A percentile compares a stretch with the other conserved stretches of the same genome.
Conservation (phyloP, 2,797 vertebrate genomes). For the Australoheros facetus region DNA sequence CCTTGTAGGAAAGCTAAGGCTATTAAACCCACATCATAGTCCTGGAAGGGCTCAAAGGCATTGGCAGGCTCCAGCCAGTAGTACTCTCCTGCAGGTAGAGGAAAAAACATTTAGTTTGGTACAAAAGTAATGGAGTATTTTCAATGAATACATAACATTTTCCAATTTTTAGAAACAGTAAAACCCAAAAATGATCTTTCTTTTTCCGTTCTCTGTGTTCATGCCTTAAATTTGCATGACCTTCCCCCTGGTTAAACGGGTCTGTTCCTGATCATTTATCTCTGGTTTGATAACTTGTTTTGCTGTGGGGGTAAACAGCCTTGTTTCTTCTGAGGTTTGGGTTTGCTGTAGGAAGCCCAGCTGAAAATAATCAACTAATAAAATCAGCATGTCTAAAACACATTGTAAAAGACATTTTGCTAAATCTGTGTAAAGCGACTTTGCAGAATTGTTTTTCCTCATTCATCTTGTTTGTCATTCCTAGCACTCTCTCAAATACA, state of each 20-base stretch:
- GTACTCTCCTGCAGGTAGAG: conserved; percentile 83
- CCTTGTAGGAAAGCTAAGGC: conserved; percentile 92
- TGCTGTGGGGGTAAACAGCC: conserved; percentile 28
- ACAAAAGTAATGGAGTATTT: not conserved
- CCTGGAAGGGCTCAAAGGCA: conserved; percentile 90
- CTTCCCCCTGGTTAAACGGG: rapidly evolving
- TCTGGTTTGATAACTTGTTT: conserved; percentile 22
- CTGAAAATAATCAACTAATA: conserved; percentile 30
- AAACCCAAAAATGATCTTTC: not conserved
- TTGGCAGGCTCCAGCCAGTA: conserved; percentile 92
- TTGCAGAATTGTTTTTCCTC: not conserved
- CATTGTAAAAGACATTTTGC: not conserved
- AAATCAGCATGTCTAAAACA: conserved; percentile 9
- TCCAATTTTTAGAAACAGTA: not conserved
- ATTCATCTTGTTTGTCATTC: not conserved
- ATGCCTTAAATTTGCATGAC: not conserved
- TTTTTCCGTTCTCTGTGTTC: not conserved
- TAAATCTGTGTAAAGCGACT: not conserved
- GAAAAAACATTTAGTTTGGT: not conserved
- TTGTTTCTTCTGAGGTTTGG: not conserved
- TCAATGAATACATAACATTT: not conserved
- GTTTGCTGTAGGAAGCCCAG: conserved; percentile 6
- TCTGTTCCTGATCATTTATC: not conserved
- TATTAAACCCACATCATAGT: conserved; percentile 89
- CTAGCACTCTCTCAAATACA: not conserved